A percentile compares a stretch with the other conserved stretches of the same genome.
phyloP scores from a whole-genome alignment of 2,888 invertebrate genomes.

The Orchestes rusci region DNA sequence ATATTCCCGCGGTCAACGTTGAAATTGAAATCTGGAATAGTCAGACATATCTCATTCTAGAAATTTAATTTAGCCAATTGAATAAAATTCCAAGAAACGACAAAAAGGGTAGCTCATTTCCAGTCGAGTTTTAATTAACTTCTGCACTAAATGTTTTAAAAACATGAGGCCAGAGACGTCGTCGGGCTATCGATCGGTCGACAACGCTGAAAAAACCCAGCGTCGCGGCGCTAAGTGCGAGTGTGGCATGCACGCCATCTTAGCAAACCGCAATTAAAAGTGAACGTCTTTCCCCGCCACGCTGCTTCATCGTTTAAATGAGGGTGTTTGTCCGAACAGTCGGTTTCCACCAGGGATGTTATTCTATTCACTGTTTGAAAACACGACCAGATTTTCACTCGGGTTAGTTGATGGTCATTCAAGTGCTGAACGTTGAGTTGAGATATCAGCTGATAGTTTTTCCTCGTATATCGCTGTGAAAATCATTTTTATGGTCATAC shows the following conservation, averaged over 20 bases:
- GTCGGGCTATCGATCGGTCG: conserved; percentile 19
- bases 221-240: conserved; percentile 46
- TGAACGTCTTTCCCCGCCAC: conserved; percentile 26
- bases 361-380: too few species aligned
- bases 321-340: conserved; percentile 9
- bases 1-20: too few species aligned
- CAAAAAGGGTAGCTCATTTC: conserved; percentile 6
- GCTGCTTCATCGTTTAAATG: conserved; percentile 20
- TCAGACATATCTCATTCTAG: too few species aligned
- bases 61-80: too few species aligned
- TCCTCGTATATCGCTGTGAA: too few species aligned
- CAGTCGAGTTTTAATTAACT: conserved; percentile 15
- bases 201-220: conserved; percentile 27
- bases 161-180: conserved; percentile 16
- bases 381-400: too few species aligned
- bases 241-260: conserved; percentile 47
- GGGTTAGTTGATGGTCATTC: too few species aligned
- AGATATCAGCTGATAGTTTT: too few species aligned
- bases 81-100: too few species aligned
- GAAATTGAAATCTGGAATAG: too few species aligned
- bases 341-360: conserved; percentile 19
- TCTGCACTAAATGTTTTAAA: conserved; percentile 15
- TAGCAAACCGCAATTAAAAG: conserved; percentile 46
- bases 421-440: too few species aligned
- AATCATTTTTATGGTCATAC: too few species aligned